Base-by-base conservation (phyloP, 2,888 invertebrate species). In the Lepetodrilus schrolli region DNA sequence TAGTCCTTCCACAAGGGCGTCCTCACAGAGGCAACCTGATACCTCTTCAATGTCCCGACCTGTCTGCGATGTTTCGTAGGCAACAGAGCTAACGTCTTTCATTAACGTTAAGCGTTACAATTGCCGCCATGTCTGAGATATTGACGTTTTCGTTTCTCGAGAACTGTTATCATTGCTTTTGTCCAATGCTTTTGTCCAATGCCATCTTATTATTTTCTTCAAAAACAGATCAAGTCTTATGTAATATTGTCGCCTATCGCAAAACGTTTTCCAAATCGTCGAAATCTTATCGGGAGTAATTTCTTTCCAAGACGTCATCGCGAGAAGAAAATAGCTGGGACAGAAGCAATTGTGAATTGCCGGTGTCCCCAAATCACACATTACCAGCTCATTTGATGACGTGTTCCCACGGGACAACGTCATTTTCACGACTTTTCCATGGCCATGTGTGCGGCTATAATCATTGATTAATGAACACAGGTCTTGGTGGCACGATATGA, bases 381-480 rank as follows among this genome's bases (percentile, higher is more conserved):
- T 58, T 30, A 58, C 34, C 8, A 26, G 58, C 30, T 30, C 58
- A 58, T 30, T 58, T 58, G 58, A 34, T 58, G 58, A 58, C 58
- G 34, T 7, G 34, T 7, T 58, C 58, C 58, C 58, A 1, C 2
- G 58, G 58, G 58, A 58, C 17, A 17, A 58, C 58, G 58, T 58
- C 58, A 58, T 58, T 58, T 58, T 58, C 58, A 58, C 58, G 13
- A 30, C 8, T 30, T 21, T 30, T 8, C 58, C n/a, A n/a, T n/a
- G 58, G 26, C 30, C 58, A 58, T 30, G 58, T 58, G 58, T 58
- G 58, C 26, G 34, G 34, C 58, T 58, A 23, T 30, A 58, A 58
- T 58, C 58, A 34, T 58, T 58, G 58, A 58, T 58, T 58, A 70
- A 70, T 70, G 70, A 70, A 70, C 49, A 37, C 50, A 38, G 50